Evolutionary conservation across 2,113 vertebrate genomes (phyloP).

Genomic region (Sinocyclocheilus grahami): DNA sequence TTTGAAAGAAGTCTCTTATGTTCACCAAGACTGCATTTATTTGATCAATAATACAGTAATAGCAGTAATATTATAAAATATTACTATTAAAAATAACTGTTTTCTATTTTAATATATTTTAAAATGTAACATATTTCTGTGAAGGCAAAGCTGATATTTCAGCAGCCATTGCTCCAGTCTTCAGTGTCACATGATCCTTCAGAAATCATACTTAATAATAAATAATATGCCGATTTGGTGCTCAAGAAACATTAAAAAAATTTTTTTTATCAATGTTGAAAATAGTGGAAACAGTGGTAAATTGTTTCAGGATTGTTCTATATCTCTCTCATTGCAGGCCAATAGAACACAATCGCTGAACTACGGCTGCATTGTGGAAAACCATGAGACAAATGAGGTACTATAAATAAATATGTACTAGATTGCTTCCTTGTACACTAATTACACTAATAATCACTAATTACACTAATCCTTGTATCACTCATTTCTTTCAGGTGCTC

Average conservation of each 20-base stretch:
- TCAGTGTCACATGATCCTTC: background rate
- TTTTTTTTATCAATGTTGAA: background rate
- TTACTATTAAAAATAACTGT: background rate
- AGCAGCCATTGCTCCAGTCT: background rate
- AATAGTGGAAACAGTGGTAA: background rate
- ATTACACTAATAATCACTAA: too few relatives aligned
- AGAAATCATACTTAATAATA: background rate
- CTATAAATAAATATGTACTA: background rate
- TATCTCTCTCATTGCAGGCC: slow-evolving; percentile 75
- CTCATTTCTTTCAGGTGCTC: slow-evolving; percentile 78
- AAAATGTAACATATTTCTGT: background rate
- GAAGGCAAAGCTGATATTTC: background rate
- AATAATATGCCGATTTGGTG: background rate
- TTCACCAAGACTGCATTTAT: background rate
- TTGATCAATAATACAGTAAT: background rate
- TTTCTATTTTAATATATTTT: background rate
- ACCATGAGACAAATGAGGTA: slow-evolving; percentile 89
- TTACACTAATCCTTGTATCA: background rate
- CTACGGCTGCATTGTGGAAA: slow-evolving; percentile 95
- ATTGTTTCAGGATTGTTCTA: background rate
- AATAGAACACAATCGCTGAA: slow-evolving; percentile 96
- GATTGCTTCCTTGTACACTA: background rate
- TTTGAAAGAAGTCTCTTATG: background rate
- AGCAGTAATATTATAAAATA: background rate
- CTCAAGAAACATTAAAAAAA: background rate